These are phyloP conservation scores for Tortricodes alternella DNA, from an alignment of 2,888 invertebrate genomes.

Conservation along the genomic window DNA sequence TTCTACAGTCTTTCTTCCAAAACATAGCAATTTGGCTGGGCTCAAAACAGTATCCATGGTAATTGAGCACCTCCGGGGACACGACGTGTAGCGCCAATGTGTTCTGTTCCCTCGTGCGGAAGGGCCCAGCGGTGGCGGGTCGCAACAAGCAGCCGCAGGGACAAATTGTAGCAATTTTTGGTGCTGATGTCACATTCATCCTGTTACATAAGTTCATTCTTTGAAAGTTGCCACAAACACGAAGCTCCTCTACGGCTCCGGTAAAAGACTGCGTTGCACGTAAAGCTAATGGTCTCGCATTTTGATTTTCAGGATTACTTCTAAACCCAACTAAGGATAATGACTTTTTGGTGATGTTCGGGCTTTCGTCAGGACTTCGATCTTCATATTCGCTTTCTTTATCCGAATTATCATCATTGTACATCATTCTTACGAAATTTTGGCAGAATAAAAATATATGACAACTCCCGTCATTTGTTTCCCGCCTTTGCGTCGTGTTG, in stretches of 20 bases:
- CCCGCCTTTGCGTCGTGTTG: conserved; percentile 39
- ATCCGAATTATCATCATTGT: conserved; percentile 71
- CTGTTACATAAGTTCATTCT: conserved; percentile 63
- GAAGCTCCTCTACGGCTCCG: conserved; percentile 68
- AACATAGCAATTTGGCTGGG: conserved; percentile 84
- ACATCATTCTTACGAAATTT: conserved; percentile 55
- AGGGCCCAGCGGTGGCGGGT: conserved; percentile 60
- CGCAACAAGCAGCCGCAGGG: conserved; percentile 72
- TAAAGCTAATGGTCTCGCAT: conserved; percentile 62
- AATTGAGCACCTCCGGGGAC: conserved; percentile 76
- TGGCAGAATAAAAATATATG: conserved; percentile 27
- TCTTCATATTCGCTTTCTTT: conserved; percentile 72
- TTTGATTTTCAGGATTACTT: conserved; percentile 61
- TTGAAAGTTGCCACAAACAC: conserved; percentile 64
- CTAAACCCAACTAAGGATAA: conserved; percentile 70
- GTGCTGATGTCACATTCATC: conserved; percentile 53
- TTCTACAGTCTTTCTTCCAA: conserved; percentile 88
- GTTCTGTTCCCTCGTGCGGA: conserved; percentile 69
- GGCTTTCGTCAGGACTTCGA: conserved; percentile 59
- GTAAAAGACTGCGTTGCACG: conserved; percentile 75
- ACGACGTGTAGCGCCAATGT: conserved; percentile 74
- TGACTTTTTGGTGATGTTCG: conserved; percentile 70
- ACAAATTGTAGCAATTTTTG: conserved; percentile 60
- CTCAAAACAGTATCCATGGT: conserved; percentile 81
- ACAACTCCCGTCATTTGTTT: conserved; percentile 51